phyloP scores from a whole-genome alignment of 2,113 vertebrate species.

The Natator depressus region DNA sequence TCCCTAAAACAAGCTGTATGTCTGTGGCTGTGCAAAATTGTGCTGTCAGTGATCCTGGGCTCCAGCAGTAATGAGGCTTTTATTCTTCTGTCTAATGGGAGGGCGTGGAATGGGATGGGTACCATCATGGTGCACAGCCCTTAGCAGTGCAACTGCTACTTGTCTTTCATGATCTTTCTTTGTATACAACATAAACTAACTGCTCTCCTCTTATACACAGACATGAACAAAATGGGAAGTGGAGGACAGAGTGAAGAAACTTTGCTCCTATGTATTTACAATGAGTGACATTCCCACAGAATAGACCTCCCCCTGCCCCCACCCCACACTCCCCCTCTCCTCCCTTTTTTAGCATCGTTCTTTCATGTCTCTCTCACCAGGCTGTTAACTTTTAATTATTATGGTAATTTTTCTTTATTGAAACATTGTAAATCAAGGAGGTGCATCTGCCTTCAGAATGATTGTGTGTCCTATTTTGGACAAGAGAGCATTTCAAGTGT shows the following conservation, averaged over 20 bases:
- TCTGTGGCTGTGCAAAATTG: conserved; percentile 10
- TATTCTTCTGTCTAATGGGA: conserved; percentile 6
- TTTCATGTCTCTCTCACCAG: too few species aligned
- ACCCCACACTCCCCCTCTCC: background rate
- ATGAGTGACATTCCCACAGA: background rate
- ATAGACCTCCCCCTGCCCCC: background rate
- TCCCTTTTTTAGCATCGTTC: too few species aligned
- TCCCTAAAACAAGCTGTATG: conserved; percentile 31
- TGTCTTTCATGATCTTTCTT: conserved; percentile 7
- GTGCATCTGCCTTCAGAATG: background rate
- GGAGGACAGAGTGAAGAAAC: background rate
- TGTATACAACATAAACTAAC: background rate
- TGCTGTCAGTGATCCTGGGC: background rate
- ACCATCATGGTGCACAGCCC: background rate
- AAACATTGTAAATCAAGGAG: conserved; percentile 14
- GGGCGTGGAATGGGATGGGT: background rate
- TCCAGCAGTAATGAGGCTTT: background rate
- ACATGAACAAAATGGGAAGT: background rate
- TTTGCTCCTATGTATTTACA: background rate
- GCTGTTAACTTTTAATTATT: conserved; percentile 10
- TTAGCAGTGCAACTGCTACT: conserved; percentile 55
- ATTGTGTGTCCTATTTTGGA: background rate
- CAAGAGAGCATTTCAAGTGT: background rate
- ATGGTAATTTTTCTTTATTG: background rate
- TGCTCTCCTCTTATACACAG: background rate